Conservation (phyloP, 2,888 invertebrate species). For the Epicampocera succincta region DNA sequence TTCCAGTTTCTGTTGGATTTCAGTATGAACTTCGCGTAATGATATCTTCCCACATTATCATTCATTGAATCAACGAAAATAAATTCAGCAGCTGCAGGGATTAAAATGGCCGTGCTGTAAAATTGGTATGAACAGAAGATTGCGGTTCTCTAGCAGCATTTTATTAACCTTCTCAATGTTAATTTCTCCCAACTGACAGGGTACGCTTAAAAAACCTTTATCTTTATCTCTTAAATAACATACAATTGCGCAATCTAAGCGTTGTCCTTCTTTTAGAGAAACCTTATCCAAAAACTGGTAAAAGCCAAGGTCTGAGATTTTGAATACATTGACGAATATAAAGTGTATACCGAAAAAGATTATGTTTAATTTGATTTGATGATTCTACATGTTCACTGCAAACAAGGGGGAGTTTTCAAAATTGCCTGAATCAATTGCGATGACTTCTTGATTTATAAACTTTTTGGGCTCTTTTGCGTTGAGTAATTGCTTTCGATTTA, state of each 20-base stretch:
- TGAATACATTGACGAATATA: neutral
- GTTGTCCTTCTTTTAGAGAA: neutral
- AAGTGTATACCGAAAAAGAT: slow-evolving; percentile 6
- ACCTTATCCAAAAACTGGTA: slow-evolving; percentile 7
- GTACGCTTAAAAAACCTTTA: slow-evolving; percentile 9
- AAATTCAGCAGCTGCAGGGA: too few species aligned
- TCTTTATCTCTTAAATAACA: slow-evolving; percentile 24
- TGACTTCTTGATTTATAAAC: too few species aligned
- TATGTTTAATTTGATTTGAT: neutral
- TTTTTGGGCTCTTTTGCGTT: too few species aligned
- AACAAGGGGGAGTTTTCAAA: too few species aligned
- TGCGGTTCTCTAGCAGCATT: neutral
- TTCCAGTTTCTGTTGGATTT: too few species aligned
- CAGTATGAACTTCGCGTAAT: too few species aligned
- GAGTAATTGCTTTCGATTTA: too few species aligned
- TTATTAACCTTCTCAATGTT: neutral
- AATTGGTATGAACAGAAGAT: neutral
- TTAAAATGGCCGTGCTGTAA: neutral
- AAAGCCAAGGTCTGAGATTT: neutral
- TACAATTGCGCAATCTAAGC: slow-evolving; percentile 1
- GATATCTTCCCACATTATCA: too few species aligned
- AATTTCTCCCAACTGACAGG: too few species aligned
- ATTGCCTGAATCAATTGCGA: too few species aligned
- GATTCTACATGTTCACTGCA: neutral
- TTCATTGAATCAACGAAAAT: too few species aligned